These are phyloP conservation scores for Baryphthengus martii DNA, from an alignment of 2,113 vertebrate species.

Conservation along the genomic window DNA sequence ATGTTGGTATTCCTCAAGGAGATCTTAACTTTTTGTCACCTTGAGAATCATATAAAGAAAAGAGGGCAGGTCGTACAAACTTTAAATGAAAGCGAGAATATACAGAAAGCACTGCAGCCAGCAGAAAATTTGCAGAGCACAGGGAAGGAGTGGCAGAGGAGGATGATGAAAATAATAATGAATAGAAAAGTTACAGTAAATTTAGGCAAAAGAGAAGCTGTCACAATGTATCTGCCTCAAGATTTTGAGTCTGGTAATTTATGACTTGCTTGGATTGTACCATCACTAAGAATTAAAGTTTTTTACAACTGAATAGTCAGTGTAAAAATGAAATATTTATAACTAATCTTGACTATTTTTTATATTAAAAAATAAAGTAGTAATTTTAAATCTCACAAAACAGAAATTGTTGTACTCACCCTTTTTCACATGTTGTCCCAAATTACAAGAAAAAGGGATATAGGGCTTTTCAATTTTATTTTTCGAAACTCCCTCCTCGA, in stretches of 20 bases:
- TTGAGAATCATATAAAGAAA: not conserved
- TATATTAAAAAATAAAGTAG: not conserved
- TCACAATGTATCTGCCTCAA: not conserved
- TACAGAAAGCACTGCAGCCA: not conserved
- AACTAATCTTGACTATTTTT: not conserved
- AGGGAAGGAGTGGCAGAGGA: not conserved
- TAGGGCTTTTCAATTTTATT: not conserved
- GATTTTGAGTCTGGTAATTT: not conserved
- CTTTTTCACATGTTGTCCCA: not conserved
- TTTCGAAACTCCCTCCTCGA: not conserved
- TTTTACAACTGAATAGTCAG: not conserved
- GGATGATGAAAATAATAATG: not conserved
- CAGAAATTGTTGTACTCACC: not conserved
- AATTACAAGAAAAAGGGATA: not conserved
- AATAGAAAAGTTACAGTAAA: not conserved
- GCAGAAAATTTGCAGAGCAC: not conserved
- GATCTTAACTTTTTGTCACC: not conserved
- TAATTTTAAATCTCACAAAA: not conserved
- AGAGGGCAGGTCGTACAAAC: not conserved
- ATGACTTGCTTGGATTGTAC: not conserved
- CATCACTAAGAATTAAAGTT: not conserved
- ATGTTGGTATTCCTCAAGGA: not conserved
- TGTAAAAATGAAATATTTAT: not conserved
- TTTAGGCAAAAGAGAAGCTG: not conserved
- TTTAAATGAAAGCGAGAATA: not conserved